Base-by-base conservation (phyloP, 2,113 vertebrate genomes). In the Ranitomeya variabilis region DNA sequence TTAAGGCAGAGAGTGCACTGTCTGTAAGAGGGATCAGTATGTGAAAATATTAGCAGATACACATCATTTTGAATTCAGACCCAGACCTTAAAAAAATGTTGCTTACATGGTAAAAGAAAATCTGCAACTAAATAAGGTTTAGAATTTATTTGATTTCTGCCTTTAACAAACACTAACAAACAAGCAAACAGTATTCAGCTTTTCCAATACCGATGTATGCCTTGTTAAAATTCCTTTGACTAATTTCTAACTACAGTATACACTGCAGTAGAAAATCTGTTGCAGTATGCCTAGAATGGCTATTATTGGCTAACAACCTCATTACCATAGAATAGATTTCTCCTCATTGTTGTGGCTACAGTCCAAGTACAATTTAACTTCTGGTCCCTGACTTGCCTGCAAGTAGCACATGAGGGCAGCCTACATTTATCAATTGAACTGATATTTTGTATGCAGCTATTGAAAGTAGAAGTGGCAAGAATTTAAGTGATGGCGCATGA, bases 181-280 rank as follows among this genome's bases (percentile, higher is more conserved):
- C 9, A 52, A 26, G 9, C 6, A 11, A 14, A 57, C 12, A 77
- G 16, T 52, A 55, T 80, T 87, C 12, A 54, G 55, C 59, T 78
- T 55, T 60, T 23, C 12, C 64, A 18, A 19, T 10, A 67, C 14
- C 26, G 37, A 62, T 80, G 51, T 87, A 69, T 87, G 21, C 45
- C 51, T 71, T 80, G 77, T 78, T 71, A n/a, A 87, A 77, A 86
- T 79, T 45, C 77, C 76, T 80, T 80, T 80, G 62, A 87, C 76
- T 87, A 64, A 87, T 80, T 87, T 66, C 57, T 87, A 87, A 87
- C 31, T 78, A 87, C 86, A 87, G 86, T 71, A 80, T 81, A 55
- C 59, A 80, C 86, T 87, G 86, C 86, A 87, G 77, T 87, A 87
- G 64, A 81, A 87, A 87, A 87, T 80, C 52, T 87, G 86, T 87